Conservation (phyloP, 2,113 vertebrate genomes). For the Hydrolagus affinis region DNA sequence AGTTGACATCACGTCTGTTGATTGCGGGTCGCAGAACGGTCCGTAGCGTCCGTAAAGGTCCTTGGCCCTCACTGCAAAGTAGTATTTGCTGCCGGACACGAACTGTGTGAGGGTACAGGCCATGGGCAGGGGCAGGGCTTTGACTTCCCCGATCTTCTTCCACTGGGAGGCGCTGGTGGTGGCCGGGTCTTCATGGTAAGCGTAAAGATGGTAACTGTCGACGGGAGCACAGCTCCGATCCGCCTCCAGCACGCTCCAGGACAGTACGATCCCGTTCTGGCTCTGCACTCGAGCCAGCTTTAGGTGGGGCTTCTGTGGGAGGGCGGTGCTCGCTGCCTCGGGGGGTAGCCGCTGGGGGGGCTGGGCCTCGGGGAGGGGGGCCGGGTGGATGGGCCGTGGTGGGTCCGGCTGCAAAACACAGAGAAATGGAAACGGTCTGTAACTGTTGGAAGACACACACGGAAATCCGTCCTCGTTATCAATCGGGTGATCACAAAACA, state of each 20-base stretch:
- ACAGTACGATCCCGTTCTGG: slow-evolving; percentile 91
- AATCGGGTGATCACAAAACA: too few relatives aligned
- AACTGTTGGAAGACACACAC: too few relatives aligned
- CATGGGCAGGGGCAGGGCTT: slow-evolving; percentile 91
- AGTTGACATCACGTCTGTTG: slow-evolving; percentile 85
- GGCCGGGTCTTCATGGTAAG: slow-evolving; percentile 70
- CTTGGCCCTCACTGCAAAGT: slow-evolving; percentile 91
- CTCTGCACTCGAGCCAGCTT: slow-evolving; percentile 80
- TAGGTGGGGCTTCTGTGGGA: slow-evolving; percentile 70
- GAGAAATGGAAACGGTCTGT: background rate
- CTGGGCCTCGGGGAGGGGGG: slow-evolving; percentile 63
- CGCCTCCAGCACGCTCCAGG: slow-evolving; percentile 88
- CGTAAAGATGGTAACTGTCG: slow-evolving; percentile 95
- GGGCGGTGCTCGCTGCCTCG: slow-evolving; percentile 72
- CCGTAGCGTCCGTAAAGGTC: slow-evolving; percentile 92
- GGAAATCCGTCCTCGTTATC: too few relatives aligned
- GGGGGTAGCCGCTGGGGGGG: slow-evolving; percentile 70
- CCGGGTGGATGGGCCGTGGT: slow-evolving; percentile 58
- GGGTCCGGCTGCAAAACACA: slow-evolving; percentile 48
- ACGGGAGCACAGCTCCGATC: slow-evolving; percentile 82
- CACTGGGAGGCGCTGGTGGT: slow-evolving; percentile 67
- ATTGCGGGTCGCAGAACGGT: slow-evolving; percentile 94
- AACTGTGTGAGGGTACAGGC: slow-evolving; percentile 97
- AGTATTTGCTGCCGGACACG: slow-evolving; percentile 91
- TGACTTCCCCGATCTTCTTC: slow-evolving; percentile 98